Percentiles rank a stretch among this genome's conserved stretches.
phyloP scores from a whole-genome alignment of 2,888 invertebrate genomes.

The Tipula unca region DNA sequence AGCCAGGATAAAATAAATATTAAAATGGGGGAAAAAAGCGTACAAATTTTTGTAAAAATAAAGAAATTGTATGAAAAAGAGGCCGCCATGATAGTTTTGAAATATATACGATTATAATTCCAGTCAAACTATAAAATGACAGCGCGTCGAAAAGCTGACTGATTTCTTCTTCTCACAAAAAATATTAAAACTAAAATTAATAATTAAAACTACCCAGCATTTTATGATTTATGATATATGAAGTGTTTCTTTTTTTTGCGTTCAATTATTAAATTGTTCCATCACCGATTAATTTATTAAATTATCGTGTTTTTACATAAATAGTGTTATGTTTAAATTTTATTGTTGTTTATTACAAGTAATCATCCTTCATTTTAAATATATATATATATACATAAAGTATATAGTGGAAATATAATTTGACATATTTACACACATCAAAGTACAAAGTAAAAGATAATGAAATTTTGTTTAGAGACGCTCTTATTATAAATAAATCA shows the following conservation, averaged over 20 bases:
- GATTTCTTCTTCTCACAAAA: neutral
- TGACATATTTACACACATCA: neutral
- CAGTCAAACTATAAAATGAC: slow-evolving; percentile 14
- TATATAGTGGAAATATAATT: neutral
- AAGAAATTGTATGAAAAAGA: neutral
- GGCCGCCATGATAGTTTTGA: slow-evolving; percentile 21
- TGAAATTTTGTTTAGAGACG: neutral
- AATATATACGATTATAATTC: neutral
- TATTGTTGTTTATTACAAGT: slow-evolving; percentile 3
- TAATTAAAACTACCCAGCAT: neutral
- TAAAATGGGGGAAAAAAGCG: neutral
- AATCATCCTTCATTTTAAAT: slow-evolving; percentile 15
- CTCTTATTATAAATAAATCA: slow-evolving; percentile 15
- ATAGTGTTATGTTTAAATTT: neutral
- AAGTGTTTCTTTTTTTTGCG: neutral
- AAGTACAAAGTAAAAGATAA: neutral
- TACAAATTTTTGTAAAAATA: slow-evolving; percentile 14
- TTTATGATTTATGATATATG: slow-evolving; percentile 16
- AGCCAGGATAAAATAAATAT: slow-evolving; percentile 32
- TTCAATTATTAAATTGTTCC: neutral
- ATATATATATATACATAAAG: neutral
- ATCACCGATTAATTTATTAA: neutral
- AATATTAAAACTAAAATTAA: neutral
- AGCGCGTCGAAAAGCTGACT: neutral
- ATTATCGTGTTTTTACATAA: neutral